These are phyloP conservation scores for Hippocampus comes DNA, from an alignment of 2,113 vertebrate species.

Conservation along the genomic window DNA sequence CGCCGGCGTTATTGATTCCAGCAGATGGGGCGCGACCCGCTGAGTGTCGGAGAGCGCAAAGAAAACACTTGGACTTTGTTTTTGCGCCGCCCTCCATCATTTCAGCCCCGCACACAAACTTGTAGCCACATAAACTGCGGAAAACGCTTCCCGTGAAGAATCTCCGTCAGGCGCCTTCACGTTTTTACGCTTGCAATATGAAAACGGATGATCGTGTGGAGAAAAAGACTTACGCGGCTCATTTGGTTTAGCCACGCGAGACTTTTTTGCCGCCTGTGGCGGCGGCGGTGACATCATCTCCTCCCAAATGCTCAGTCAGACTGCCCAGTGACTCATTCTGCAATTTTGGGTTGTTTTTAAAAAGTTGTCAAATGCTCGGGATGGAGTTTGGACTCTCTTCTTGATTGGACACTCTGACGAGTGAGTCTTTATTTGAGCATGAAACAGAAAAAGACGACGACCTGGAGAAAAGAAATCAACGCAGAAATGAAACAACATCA, in stretches of 20 bases:
- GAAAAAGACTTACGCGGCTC: not conserved
- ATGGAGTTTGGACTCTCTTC: not conserved
- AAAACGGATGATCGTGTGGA: not conserved
- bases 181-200: not conserved
- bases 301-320: too few relatives aligned
- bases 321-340: not conserved
- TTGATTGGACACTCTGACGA: not conserved
- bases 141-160: not conserved
- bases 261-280: not conserved
- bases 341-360: not conserved
- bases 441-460: too few relatives aligned
- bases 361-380: not conserved
- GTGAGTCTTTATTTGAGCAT: not conserved
- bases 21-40: conserved; percentile 96
- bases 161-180: not conserved
- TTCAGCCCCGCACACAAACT: conserved; percentile 72
- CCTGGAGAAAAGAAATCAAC: not conserved
- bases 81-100: conserved; percentile 86
- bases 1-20: conserved; percentile 99
- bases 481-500: too few relatives aligned
- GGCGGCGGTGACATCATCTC: too few relatives aligned
- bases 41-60: conserved; percentile 87
- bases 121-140: conserved; percentile 82
- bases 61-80: conserved; percentile 92
- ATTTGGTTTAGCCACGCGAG: not conserved